phyloP scores from a whole-genome alignment of 2,113 vertebrate genomes.

The Micronycteris hirsuta region DNA sequence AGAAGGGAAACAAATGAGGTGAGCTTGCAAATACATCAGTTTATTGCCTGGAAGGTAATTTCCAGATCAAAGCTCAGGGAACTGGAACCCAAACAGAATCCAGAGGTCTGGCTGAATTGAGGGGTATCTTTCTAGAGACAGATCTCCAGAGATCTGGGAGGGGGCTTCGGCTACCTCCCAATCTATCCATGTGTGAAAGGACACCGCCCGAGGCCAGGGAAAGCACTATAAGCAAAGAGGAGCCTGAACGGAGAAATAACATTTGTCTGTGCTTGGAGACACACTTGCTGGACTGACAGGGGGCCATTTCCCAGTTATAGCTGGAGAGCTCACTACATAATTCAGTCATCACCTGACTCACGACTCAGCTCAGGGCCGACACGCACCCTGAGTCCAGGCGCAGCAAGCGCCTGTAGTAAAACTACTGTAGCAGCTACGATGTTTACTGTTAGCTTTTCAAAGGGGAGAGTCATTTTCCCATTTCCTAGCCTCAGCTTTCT shows the following conservation, averaged over 20 bases:
- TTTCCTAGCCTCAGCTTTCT: not conserved
- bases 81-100: not conserved
- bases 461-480: not conserved
- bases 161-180: not conserved
- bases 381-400: not conserved
- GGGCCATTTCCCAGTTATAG: not conserved
- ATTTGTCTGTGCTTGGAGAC: not conserved
- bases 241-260: not conserved
- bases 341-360: not conserved
- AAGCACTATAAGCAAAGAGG: not conserved
- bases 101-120: not conserved
- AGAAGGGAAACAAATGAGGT: not conserved
- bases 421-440: not conserved
- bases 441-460: not conserved
- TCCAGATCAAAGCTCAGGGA: not conserved
- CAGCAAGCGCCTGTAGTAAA: not conserved
- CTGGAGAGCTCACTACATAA: not conserved
- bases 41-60: not conserved
- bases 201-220: not conserved
- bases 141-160: not conserved
- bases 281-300: not conserved
- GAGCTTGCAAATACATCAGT: not conserved
- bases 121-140: not conserved
- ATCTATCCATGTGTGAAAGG: not conserved
- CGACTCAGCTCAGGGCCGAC: not conserved